A percentile compares a stretch with the other conserved stretches of the same genome.
Conservation (phyloP, 2,797 vertebrate genomes). For the Chloroceryle amazona region DNA sequence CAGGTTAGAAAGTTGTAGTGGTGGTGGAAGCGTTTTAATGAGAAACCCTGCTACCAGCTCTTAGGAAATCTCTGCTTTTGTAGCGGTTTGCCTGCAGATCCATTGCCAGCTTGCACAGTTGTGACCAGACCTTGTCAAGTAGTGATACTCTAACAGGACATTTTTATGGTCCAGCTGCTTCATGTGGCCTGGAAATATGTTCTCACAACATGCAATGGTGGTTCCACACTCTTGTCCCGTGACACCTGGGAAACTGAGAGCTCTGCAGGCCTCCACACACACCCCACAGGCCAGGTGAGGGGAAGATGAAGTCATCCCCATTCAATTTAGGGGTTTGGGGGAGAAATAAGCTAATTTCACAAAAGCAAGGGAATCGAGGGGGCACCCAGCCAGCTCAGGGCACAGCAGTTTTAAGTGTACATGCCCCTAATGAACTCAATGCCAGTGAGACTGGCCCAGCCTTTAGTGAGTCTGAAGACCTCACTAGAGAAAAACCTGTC, state of each 20-base stretch:
- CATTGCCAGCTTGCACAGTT: neutral
- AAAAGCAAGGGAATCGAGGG: neutral
- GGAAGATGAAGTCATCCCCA: neutral
- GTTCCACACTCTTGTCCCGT: neutral
- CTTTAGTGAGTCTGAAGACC: neutral
- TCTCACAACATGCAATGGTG: neutral
- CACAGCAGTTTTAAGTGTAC: neutral
- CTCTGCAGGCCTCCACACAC: rapidly evolving
- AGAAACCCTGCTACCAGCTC: neutral
- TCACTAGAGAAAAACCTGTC: neutral
- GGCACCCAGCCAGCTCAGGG: neutral
- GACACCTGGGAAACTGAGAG: neutral
- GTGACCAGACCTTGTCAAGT: neutral
- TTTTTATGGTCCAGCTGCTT: rapidly evolving
- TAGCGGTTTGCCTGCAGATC: neutral
- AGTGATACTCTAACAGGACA: rapidly evolving
- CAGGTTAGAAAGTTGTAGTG: neutral
- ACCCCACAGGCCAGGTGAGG: neutral
- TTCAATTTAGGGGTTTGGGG: neutral
- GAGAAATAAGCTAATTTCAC: neutral
- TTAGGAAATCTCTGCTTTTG: neutral
- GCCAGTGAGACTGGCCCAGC: neutral
- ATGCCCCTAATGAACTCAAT: rapidly evolving
- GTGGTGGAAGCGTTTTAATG: slow-evolving; percentile 3
- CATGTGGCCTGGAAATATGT: neutral